Base-by-base conservation (phyloP, 1,140 invertebrate genomes). In the Zaprionus tsacasi region DNA sequence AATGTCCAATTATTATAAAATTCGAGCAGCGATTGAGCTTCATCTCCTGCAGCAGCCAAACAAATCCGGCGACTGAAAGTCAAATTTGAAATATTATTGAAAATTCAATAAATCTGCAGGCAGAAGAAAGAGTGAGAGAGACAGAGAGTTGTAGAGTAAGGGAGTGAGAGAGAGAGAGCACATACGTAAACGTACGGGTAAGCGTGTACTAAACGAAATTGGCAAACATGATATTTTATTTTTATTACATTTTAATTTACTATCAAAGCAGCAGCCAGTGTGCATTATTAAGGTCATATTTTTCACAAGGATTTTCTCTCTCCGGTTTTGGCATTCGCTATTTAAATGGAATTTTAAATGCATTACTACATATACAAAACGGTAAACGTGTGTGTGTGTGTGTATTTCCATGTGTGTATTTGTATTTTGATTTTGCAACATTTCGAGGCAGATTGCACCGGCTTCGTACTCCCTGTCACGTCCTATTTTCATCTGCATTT, bases 241-340 rank as follows among this genome's bases (percentile, higher is more conserved):
- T 79, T 82, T 79, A 82, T 82, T 79, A 58, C 74, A 78, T 64
- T 85, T 85, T 76, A 78, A 73, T 85, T 80, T 77, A 64, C 77
- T 74, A 77, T 73, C 76, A 83, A 73, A 77, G 73, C 73, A 72
- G 58, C 27, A 76, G 63, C 48, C 55, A 67, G 63, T 40, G n/a
- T 12, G 60, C 21, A 40, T 57, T 61, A 68, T 73, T 56, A 57
- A 69, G 43, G 38, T 63, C 59, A 64, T 25, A 38, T 21, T 43
- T 56, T 48, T 59, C 43, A 13, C n/a, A 61, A 55, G 54, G n/a
- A 56, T 67, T 57, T 75, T 70, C 45, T 58, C 35, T 50, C 13
- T 40, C 17, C 33, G 54, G 50, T 35, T 59, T 60, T 57, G 38
- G 48, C 52, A 43, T 83, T 74, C 67, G 70, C 63, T 33, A 85